Base-by-base conservation (phyloP, 2,888 invertebrate genomes). In the Sepioteuthis lessoniana region DNA sequence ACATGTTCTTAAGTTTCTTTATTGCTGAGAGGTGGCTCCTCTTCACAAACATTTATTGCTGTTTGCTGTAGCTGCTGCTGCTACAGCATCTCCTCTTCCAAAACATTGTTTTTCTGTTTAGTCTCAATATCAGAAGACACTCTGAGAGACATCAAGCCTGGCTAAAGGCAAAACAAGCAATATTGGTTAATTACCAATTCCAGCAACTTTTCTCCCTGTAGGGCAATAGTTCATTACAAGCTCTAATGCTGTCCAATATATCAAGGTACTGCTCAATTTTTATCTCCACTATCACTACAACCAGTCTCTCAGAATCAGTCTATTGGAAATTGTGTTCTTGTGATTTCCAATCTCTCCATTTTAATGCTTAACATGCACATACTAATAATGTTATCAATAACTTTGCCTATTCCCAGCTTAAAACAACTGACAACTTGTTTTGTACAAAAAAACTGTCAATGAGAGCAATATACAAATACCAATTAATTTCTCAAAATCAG, bases 191-290 rank as follows among this genome's bases (percentile, higher is more conserved):
- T 76, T 76, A 76, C 13, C 76, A 76, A 13, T 76, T n/a, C n/a
- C 76, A 76, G n/a, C n/a, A 35, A 76, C n/a, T 76, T 35, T 76
- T 76, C 76, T 76, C n/a, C 76, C 76, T n/a, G 19, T n/a, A 76
- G 76, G n/a, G n/a, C 76, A 76, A 76, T 16, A 76, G 76, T 76
- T 76, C n/a, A 76, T 76, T 76, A 76, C n/a, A n/a, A 76, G 76
- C 76, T n/a, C n/a, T 76, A 76, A 76, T n/a, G n/a, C n/a, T 76
- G n/a, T 76, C 76, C 76, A 76, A 76, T 76, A 76, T 76, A n/a
- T 76, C 76, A 76, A 76, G 16, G 76, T 16, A 35, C 35, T 35
- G 76, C n/a, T n/a, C 76, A 76, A n/a, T 1, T 35, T 76, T 76
- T n/a, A n/a, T n/a, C 76, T n/a, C n/a, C 76, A n/a, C 10, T 13